phyloP scores from a whole-genome alignment of 2,113 vertebrate genomes.

The Syngnathus typhle region DNA sequence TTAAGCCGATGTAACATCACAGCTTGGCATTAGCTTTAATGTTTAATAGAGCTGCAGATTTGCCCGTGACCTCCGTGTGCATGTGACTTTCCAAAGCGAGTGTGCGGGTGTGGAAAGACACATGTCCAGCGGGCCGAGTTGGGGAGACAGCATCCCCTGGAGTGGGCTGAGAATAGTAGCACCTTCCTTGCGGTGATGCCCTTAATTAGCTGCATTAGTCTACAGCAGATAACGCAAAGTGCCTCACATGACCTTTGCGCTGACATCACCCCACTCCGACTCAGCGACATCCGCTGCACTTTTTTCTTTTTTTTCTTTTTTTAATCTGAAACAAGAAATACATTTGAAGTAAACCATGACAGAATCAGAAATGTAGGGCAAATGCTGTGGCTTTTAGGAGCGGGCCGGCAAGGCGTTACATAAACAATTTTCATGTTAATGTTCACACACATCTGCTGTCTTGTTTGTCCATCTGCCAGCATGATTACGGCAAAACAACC shows the following conservation, averaged over 20 bases:
- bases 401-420: constrained; percentile 3
- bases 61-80: not conserved
- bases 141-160: constrained; percentile 43
- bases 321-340: constrained; percentile 18
- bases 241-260: constrained; percentile 47
- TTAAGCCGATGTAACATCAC: constrained; percentile 23
- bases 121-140: constrained; percentile 40
- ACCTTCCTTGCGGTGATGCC: constrained; percentile 57
- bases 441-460: constrained; percentile 6
- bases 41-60: constrained; percentile 21
- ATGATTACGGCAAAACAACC: not conserved
- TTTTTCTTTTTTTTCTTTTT: constrained; percentile 18
- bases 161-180: constrained; percentile 57
- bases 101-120: not conserved
- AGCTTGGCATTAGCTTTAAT: constrained; percentile 24
- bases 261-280: constrained; percentile 35
- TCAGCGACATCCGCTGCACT: constrained; percentile 29
- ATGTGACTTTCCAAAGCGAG: constrained; percentile 13
- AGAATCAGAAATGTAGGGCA: constrained; percentile 1
- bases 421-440: constrained; percentile 9
- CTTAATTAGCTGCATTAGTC: constrained; percentile 65
- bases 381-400: not conserved
- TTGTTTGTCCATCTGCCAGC: constrained; percentile 8
- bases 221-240: constrained; percentile 43
- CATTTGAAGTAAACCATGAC: not conserved